Base-by-base conservation (phyloP, 2,888 invertebrate genomes). In the Drosophila percnosoma region DNA sequence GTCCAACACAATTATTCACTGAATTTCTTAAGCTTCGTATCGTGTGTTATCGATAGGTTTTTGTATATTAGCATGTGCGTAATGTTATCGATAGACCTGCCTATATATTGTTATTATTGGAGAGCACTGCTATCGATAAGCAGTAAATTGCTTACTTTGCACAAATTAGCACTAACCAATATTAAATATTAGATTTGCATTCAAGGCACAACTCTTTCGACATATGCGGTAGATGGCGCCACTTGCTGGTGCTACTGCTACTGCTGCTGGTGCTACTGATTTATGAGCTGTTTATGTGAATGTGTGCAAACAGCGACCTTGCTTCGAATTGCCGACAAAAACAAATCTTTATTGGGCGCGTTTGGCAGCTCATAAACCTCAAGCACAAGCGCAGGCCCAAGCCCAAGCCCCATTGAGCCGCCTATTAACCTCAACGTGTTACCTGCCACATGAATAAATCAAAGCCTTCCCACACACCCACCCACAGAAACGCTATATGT, bases 371-470 rank as follows among this genome's bases (percentile, higher is more conserved):
- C 79, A 79, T 79, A 81, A 79, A 68, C 67, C 71, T 65, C 59
- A 54, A 61, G 40, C 75, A 29, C 21, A 38, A n/a, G 48, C 55
- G 0, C 45, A 36, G 42, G 33, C 57, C 60, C 11, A 57, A 51
- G 36, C 67, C 66, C 62, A 52, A 53, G 65, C 59, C 65, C 73
- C 73, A 82, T 77, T 82, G 83, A 80, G 83, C 66, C 75, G 80
- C 86, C 88, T 83, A 88, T 85, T 85, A 85, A 85, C 87, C 84
- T 76, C 82, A 76, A 81, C 78, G 87, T 75, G 82, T 78, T 85
- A 85, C 77, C 83, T 88, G 75, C 62, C 75, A 75, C 89, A 87
- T 85, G 89, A 87, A 85, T 85, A 85, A 85, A 89, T 85, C 84
- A 85, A 87, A 73, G 89, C 70, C 73, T 78, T 83, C 89, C 60